phyloP scores from a whole-genome alignment of 2,797 vertebrate genomes.

The Chanos chanos region DNA sequence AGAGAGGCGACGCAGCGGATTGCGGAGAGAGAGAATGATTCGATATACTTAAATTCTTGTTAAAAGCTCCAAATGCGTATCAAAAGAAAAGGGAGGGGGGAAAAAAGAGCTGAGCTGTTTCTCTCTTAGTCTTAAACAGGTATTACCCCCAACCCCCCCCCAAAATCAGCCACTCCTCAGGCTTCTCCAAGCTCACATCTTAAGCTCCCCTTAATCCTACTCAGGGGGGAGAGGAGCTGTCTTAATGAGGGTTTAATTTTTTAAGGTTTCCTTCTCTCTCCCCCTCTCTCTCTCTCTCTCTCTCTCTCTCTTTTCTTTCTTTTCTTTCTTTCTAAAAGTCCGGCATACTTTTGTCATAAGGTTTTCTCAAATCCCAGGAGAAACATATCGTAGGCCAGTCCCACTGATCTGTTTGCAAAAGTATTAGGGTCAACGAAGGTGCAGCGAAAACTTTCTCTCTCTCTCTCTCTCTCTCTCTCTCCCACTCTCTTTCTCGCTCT shows the following conservation, averaged over 20 bases:
- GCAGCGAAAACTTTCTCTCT: conserved; percentile 43
- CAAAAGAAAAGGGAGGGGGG: too few relatives aligned
- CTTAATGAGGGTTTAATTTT: conserved; percentile 34
- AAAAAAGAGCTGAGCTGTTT: too few relatives aligned
- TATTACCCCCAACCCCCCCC: too few relatives aligned
- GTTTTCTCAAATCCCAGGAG: conserved; percentile 36
- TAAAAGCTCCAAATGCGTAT: too few relatives aligned
- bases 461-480: conserved; percentile 19
- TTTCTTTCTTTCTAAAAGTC: conserved; percentile 29
- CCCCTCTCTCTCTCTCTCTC: too few relatives aligned
- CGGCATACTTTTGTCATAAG: conserved; percentile 24
- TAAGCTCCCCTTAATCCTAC: conserved; percentile 22
- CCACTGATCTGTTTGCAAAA: conserved; percentile 38
- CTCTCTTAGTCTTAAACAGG: too few relatives aligned
- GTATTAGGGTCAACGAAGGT: conserved; percentile 61
- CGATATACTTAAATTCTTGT: too few relatives aligned
- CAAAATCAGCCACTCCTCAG: not conserved
- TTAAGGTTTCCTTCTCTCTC: too few relatives aligned
- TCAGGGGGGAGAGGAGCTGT: conserved; percentile 33
- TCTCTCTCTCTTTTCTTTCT: not conserved
- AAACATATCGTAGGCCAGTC: conserved; percentile 35
- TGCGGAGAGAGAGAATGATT: too few relatives aligned
- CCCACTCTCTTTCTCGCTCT: not conserved
- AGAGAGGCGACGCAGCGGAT: too few relatives aligned
- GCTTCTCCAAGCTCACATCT: conserved; percentile 13